These are phyloP conservation scores for Melanostigma gelatinosum DNA, from an alignment of 2,113 vertebrate genomes.

Conservation along the genomic window DNA sequence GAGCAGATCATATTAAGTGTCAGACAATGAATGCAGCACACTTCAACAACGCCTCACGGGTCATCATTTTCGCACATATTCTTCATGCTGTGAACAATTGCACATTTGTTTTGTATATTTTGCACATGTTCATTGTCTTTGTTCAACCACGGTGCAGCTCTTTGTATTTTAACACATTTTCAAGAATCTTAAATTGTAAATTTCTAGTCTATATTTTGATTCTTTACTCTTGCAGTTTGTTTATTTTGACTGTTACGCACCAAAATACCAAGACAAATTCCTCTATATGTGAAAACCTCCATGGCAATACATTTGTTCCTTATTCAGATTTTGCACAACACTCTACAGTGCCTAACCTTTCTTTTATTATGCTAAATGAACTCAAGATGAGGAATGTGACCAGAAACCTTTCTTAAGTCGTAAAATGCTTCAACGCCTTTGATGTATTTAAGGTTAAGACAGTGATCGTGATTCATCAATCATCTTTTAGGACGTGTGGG, in stretches of 20 bases:
- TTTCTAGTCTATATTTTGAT: neutral
- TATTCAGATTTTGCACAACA: neutral
- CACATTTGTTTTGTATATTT: neutral
- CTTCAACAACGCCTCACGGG: neutral
- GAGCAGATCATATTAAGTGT: conserved; percentile 1
- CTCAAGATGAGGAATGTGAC: neutral
- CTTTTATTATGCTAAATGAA: neutral
- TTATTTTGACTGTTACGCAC: neutral
- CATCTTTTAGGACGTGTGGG: neutral
- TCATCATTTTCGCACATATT: neutral
- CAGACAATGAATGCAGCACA: neutral
- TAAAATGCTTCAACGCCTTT: neutral
- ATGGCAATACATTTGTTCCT: neutral
- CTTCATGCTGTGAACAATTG: neutral
- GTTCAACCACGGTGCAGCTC: neutral
- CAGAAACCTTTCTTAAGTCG: neutral
- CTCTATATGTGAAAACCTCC: neutral
- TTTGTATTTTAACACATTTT: neutral
- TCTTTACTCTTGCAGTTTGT: neutral
- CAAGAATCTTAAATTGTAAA: neutral
- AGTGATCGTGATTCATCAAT: neutral
- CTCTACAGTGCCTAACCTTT: neutral
- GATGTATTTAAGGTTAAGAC: neutral
- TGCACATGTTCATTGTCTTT: neutral
- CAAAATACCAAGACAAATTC: neutral